A percentile compares a stretch with the other conserved stretches of the same genome.
Evolutionary conservation across 2,797 vertebrate species (phyloP).

Genomic region (Enteromius trimaculatus): DNA sequence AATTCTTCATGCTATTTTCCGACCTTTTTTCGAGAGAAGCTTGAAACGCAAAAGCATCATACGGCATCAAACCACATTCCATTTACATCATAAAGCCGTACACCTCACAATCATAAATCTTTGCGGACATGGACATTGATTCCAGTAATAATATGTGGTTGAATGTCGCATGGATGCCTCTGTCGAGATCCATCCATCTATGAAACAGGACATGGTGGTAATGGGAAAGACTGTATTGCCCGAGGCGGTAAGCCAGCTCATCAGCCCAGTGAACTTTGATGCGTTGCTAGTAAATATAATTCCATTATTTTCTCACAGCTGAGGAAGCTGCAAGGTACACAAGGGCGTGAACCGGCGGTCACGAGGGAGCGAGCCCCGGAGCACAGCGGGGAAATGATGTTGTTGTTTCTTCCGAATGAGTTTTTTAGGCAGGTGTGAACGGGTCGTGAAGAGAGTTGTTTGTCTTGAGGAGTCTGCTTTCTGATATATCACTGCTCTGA

Average conservation of each 20-base stretch:
- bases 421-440: slow-evolving; percentile 58
- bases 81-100: slow-evolving; percentile 59
- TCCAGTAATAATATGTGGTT: slow-evolving; percentile 75
- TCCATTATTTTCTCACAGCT: slow-evolving; percentile 89
- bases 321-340: slow-evolving; percentile 77
- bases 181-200: slow-evolving; percentile 81
- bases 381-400: slow-evolving; percentile 71
- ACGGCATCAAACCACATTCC: slow-evolving; percentile 35
- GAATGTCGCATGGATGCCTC: slow-evolving; percentile 65
- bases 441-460: slow-evolving; percentile 45
- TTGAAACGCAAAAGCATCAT: slow-evolving; percentile 17
- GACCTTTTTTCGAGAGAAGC: background rate
- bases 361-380: slow-evolving; percentile 59
- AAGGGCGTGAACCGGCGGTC: slow-evolving; percentile 62
- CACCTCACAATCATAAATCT: slow-evolving; percentile 76
- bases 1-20: background rate
- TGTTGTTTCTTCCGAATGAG: slow-evolving; percentile 75
- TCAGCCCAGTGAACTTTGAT: slow-evolving; percentile 83
- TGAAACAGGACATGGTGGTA: slow-evolving; percentile 83
- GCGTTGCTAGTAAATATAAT: slow-evolving; percentile 82
- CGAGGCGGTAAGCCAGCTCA: slow-evolving; percentile 78
- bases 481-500: slow-evolving; percentile 38
- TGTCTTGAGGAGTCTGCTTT: slow-evolving; percentile 41
- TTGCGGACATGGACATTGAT: slow-evolving; percentile 76
- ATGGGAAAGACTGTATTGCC: slow-evolving; percentile 83